Base-by-base conservation (phyloP, 2,797 vertebrate genomes). In the Acanthis flammea region DNA sequence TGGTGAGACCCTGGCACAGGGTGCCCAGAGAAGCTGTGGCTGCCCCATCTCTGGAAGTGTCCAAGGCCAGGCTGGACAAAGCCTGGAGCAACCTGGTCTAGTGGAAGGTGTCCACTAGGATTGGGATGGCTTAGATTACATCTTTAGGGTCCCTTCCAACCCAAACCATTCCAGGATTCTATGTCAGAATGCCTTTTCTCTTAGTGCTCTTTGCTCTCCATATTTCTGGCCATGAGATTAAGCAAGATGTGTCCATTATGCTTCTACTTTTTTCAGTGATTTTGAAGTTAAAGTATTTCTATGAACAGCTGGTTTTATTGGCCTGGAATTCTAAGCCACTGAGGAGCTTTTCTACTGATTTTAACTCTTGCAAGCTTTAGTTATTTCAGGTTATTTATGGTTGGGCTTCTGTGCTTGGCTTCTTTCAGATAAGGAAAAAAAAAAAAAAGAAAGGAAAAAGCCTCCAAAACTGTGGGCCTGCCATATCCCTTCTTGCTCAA, bases 51-150 rank as follows among this genome's bases (percentile, higher is more conserved):
- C 24, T 62, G 55, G 19, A 9, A 55, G 23, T 33, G 55, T 37
- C 0, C 57, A 50, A 30, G 63, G 55, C 42, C 50, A 44, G 42
- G 23, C 0, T 37, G 42, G 30, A 61, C 0, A 0, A 4, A 13
- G 14, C 48, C 68, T 42, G 19, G 55, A 75, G 28, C 19, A 25
- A 0, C 7, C 7, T 82, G 78, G 19, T 0, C 0, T n/a, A 7
- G 13, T 37, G 61, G 35, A 10, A 67, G 30, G 15, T 61, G 22
- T 48, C 35, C 54, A 67, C 37, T 19, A 37, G 61, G 45, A 44
- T 28, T 53, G 28, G 39, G 28, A 23, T 67, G 61, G 39, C 7
- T 85, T 45, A 39, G 28, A 54, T 61, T 41, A 41, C 33, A 22
- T 33, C 9, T 44, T 62, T 30, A 37, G 24, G 10, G n/a, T 57